phyloP scores from a whole-genome alignment of 2,113 vertebrate species.

The Megaceryle maxima region DNA sequence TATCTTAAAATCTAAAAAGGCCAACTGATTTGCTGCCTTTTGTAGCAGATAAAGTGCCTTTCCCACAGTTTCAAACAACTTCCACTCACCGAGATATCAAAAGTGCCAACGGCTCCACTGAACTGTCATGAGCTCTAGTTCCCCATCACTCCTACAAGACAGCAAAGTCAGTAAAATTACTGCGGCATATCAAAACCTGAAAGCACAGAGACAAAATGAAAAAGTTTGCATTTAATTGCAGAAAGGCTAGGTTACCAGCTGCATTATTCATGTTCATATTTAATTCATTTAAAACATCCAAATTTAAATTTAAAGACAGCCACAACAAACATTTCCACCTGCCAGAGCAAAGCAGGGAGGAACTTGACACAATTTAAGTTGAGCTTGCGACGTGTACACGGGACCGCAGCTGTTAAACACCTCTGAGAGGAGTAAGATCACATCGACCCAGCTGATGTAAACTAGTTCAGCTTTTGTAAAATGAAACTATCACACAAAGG shows the following conservation, averaged over 20 bases:
- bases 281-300: conserved; percentile 66
- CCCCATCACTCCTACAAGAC: conserved; percentile 47
- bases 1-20: not conserved
- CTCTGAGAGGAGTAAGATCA: conserved; percentile 21
- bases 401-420: not conserved
- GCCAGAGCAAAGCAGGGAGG: not conserved
- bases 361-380: conserved; percentile 28
- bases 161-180: conserved; percentile 20
- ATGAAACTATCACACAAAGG: conserved; percentile 7
- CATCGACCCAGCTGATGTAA: conserved; percentile 3
- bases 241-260: conserved; percentile 12
- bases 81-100: conserved; percentile 53
- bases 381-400: not conserved
- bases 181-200: conserved; percentile 44
- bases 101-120: conserved; percentile 29
- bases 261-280: conserved; percentile 70
- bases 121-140: conserved; percentile 40
- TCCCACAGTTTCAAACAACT: conserved; percentile 20
- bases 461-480: conserved; percentile 37
- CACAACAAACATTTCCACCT: conserved; percentile 49
- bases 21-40: conserved; percentile 3
- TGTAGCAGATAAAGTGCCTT: not conserved
- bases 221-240: conserved; percentile 53
- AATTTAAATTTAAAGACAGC: conserved; percentile 49
- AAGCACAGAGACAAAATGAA: conserved; percentile 34